These are phyloP conservation scores for Onychomys arenicola DNA, from an alignment of 2,797 vertebrate species.

Conservation along the genomic window DNA sequence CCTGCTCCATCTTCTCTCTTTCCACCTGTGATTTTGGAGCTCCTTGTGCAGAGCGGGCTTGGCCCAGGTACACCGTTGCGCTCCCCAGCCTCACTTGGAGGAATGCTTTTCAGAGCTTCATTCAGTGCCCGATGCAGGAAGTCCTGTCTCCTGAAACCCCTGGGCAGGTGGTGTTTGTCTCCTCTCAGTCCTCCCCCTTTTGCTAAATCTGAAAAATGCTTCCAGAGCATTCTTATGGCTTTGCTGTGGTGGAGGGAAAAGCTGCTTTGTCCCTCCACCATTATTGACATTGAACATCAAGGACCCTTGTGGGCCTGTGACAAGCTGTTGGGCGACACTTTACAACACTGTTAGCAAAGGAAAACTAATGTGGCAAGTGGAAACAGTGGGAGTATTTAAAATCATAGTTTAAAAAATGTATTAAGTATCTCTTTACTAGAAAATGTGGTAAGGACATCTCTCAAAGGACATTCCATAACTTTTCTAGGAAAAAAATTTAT, in stretches of 20 bases:
- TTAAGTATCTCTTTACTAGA: not conserved
- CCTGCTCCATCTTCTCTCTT: not conserved
- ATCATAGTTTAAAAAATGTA: not conserved
- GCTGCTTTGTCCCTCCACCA: not conserved
- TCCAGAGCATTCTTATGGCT: not conserved
- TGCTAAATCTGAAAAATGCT: not conserved
- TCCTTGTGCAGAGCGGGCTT: not conserved
- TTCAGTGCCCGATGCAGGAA: not conserved
- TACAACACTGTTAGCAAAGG: not conserved
- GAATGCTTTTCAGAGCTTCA: not conserved
- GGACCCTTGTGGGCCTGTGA: not conserved
- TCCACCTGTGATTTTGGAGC: not conserved
- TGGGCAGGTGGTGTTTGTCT: not conserved
- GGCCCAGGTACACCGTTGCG: accelerated
- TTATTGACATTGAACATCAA: conserved; percentile 11
- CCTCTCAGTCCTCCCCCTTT: not conserved
- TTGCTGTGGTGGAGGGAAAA: not conserved
- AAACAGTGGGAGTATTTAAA: not conserved
- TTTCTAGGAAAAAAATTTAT: too few species aligned
- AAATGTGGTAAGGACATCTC: not conserved
- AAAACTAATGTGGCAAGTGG: conserved; percentile 2
- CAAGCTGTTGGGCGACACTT: not conserved
- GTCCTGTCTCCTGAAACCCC: not conserved
- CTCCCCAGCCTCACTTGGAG: not conserved
- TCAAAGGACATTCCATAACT: not conserved